Conservation (phyloP, 2,113 vertebrate genomes). For the Chitala chitala region DNA sequence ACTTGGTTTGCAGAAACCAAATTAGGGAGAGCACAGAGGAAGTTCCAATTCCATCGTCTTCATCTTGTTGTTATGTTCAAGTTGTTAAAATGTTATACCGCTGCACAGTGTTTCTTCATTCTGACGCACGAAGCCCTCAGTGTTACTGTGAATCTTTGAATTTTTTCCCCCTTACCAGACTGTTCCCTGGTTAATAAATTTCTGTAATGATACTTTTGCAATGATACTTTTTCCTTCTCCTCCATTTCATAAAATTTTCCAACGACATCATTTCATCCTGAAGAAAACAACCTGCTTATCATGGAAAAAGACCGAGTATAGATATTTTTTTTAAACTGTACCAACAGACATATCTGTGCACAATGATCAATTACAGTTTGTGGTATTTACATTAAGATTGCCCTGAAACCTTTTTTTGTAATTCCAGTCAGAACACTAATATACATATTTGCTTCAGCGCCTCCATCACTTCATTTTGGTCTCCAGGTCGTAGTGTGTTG, state of each 20-base stretch:
- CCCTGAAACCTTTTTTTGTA: neutral
- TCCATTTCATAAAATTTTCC: neutral
- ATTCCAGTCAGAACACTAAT: neutral
- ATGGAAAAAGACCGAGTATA: neutral
- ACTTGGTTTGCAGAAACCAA: conserved; percentile 30
- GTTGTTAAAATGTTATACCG: conserved; percentile 40
- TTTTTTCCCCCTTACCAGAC: neutral
- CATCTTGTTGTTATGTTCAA: conserved; percentile 37
- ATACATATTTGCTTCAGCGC: neutral
- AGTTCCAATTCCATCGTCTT: conserved; percentile 26
- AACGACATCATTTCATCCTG: neutral
- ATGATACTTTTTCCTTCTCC: neutral
- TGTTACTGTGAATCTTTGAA: conserved; percentile 19
- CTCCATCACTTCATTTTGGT: no score
- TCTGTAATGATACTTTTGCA: neutral
- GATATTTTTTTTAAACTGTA: neutral
- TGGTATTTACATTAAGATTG: neutral
- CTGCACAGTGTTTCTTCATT: conserved; percentile 33
- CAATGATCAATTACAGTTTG: neutral
- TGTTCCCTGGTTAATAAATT: neutral
- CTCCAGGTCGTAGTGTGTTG: no score
- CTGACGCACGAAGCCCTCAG: conserved; percentile 33
- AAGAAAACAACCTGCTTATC: no score
- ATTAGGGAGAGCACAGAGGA: conserved; percentile 41
- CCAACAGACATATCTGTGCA: no score